These are phyloP conservation scores for Cosmopolites sordidus DNA, from an alignment of 2,888 invertebrate genomes.

Conservation along the genomic window DNA sequence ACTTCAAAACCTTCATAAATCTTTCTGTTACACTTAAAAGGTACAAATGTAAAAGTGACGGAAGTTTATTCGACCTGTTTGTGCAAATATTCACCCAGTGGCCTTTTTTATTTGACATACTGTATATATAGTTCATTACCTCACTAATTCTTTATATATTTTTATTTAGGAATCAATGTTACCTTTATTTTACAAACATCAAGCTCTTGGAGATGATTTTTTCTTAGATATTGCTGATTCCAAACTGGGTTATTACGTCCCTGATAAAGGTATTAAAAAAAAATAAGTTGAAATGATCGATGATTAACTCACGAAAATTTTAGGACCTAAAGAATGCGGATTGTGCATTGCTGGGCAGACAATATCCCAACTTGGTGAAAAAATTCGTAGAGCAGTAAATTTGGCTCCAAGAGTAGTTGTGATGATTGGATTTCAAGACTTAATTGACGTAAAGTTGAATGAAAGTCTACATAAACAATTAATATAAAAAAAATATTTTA, in stretches of 20 bases:
- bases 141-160: too few species aligned
- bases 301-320: too few species aligned
- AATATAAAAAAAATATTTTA: conserved; percentile 13
- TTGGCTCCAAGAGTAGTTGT: conserved; percentile 38
- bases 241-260: conserved; percentile 38
- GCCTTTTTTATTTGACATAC: too few species aligned
- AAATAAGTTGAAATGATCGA: neutral
- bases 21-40: too few species aligned
- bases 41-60: too few species aligned
- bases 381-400: conserved; percentile 29
- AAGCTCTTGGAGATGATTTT: conserved; percentile 39
- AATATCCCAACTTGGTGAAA: conserved; percentile 33
- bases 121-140: too few species aligned
- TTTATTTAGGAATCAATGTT: conserved; percentile 38
- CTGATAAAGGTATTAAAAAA: conserved; percentile 30
- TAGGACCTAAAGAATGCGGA: conserved; percentile 35
- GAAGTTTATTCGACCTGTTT: too few species aligned
- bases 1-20: too few species aligned
- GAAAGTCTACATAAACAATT: neutral
- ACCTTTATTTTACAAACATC: conserved; percentile 38
- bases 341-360: conserved; percentile 34
- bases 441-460: conserved; percentile 24
- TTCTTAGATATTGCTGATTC: conserved; percentile 39
- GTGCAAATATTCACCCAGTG: too few species aligned
- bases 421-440: conserved; percentile 38